phyloP scores from a whole-genome alignment of 2,888 invertebrate species.

The Heliconius ismenius region DNA sequence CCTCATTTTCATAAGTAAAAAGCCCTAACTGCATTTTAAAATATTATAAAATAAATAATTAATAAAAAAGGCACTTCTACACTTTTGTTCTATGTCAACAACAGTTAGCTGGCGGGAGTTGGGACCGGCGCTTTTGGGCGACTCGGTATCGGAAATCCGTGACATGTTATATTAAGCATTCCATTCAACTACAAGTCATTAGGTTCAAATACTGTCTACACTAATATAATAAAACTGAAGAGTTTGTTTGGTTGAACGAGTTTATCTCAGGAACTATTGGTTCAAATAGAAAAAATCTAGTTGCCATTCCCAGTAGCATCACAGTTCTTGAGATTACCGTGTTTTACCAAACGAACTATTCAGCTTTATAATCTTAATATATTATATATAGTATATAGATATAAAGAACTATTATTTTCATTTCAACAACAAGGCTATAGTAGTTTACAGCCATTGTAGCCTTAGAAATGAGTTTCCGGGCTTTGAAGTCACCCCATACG shows the following conservation, averaged over 20 bases:
- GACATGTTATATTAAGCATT: constrained; percentile 24
- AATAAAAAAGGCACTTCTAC: constrained; percentile 1
- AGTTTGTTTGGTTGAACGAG: too few relatives aligned
- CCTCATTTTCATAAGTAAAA: background rate
- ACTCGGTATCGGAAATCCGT: constrained; percentile 41
- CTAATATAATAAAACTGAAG: too few relatives aligned
- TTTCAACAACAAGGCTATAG: background rate
- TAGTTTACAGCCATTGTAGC: constrained; percentile 10
- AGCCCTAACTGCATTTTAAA: background rate
- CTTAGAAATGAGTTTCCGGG: background rate
- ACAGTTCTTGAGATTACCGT: too few relatives aligned
- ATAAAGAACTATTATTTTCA: background rate
- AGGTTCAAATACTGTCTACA: background rate
- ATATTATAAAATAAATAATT: constrained; percentile 5
- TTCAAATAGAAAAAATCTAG: too few relatives aligned
- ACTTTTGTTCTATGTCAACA: constrained; percentile 35
- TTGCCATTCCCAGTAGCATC: too few relatives aligned
- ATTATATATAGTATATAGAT: too few relatives aligned
- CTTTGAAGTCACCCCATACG: constrained; percentile 22
- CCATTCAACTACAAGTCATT: constrained; percentile 28
- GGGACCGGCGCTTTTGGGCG: constrained; percentile 35
- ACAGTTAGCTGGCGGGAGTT: constrained; percentile 58
- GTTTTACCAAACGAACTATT: too few relatives aligned
- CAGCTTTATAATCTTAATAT: too few relatives aligned
- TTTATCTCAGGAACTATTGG: too few relatives aligned